Base-by-base conservation (phyloP, 2,888 invertebrate genomes). In the Molorchus minor region DNA sequence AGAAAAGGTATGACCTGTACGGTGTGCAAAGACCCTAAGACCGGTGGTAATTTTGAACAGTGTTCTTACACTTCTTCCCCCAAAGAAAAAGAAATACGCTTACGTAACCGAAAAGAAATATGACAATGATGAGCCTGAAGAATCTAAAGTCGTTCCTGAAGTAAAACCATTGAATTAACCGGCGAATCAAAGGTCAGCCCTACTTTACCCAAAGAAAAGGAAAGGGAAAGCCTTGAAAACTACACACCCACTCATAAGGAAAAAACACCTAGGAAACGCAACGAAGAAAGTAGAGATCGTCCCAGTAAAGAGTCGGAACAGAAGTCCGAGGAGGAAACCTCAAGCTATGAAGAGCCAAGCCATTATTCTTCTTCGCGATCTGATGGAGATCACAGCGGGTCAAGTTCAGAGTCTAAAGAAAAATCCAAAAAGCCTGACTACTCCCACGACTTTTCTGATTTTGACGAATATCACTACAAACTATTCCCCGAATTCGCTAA, bases 31-130 rank as follows among this genome's bases (percentile, higher is more conserved):
- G 88, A 92, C 73, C 85, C 88, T 1, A 87, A 88, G 75, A 88
- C 88, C 1, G 90, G 91, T 40, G 91, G 89, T 20, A 87, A 88
- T 60, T 92, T 87, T 64, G 93, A 93, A 76, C 89, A 88, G 10
- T 94, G 93, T 75, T 89, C 90, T 0, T 94, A 92, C 77, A 88
- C 89, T 7, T 87, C 88, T 0, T 86, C 88, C n/a, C 62, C 91
- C 91, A 0, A 85, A 86, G 71, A 90, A 90, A 62, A 88, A 91
- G 75, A 84, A 86, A 74, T 89, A 87, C 74, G 87, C 87, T 5
- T 90, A 86, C 70, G 87, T 85, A 3, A 86, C 85, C 58, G 87
- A 88, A 78, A 84, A 83, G 62, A 87, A 86, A 71, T 87, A 84
- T 70, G 83, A 86, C 58, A 86, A 85, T 64, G 83, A 85, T 69